A percentile compares a stretch with the other conserved stretches of the same genome.
These are phyloP conservation scores for Chanos chanos DNA, from an alignment of 2,797 vertebrate species.

Conservation along the genomic window DNA sequence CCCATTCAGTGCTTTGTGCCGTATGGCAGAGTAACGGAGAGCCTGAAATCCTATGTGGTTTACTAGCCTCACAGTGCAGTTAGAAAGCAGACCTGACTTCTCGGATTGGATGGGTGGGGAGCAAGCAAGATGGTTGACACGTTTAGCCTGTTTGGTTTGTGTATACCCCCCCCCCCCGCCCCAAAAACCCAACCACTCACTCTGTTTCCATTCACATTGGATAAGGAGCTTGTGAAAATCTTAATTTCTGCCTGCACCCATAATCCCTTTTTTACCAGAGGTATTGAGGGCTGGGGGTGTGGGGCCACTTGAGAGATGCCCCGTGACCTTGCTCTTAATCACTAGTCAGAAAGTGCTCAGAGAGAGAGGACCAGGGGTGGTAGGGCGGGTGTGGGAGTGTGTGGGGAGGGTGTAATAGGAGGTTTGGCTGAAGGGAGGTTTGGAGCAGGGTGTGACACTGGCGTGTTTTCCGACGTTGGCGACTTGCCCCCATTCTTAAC, in stretches of 20 bases:
- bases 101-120: no score
- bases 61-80: no score
- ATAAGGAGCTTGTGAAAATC: constrained; percentile 71
- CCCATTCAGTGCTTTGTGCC: no score
- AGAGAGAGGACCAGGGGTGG: not conserved
- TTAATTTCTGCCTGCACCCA: constrained; percentile 69
- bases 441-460: constrained; percentile 41
- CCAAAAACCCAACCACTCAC: constrained; percentile 28
- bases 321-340: constrained; percentile 63
- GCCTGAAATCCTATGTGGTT: no score
- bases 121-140: no score
- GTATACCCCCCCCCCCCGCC: not conserved
- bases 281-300: constrained; percentile 35
- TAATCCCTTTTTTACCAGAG: constrained; percentile 66
- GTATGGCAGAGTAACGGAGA: no score
- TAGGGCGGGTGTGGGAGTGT: constrained; percentile 2
- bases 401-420: no score
- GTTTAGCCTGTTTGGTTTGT: no score
- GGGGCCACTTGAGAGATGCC: constrained; percentile 63
- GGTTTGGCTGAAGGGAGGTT: no score
- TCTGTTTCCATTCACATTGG: constrained; percentile 55
- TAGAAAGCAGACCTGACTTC: constrained; percentile 50
- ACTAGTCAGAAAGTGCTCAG: constrained; percentile 49
- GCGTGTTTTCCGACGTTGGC: constrained; percentile 37
- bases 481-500: constrained; percentile 44